Evolutionary conservation across 2,113 vertebrate genomes (phyloP).

Genomic region (Epinephelus moara): DNA sequence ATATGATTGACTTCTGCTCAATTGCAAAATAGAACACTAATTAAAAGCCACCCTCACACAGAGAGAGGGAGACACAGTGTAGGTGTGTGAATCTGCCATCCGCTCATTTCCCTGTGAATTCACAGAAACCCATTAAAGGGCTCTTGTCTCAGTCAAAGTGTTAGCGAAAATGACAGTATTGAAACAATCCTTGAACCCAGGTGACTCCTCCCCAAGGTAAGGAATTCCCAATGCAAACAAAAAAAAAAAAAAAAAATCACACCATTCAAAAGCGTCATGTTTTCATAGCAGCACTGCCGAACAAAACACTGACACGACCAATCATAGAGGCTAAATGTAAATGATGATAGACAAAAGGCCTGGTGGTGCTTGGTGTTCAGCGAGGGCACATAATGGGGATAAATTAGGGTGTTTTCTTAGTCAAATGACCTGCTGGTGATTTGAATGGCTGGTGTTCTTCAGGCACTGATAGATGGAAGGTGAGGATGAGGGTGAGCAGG

Average conservation of each 20-base stretch:
- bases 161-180: conserved; percentile 45
- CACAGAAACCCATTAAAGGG: conserved; percentile 26
- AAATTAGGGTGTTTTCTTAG: conserved; percentile 76
- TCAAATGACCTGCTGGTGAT: conserved; percentile 64
- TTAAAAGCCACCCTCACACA: conserved; percentile 17
- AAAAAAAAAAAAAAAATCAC: conserved; percentile 39
- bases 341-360: conserved; percentile 66
- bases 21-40: conserved; percentile 16
- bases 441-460: conserved; percentile 61
- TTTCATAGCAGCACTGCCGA: conserved; percentile 43
- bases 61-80: not conserved
- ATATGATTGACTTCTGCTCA: conserved; percentile 42
- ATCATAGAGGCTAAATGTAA: conserved; percentile 57
- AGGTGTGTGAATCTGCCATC: conserved; percentile 21
- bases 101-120: conserved; percentile 29
- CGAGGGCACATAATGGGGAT: conserved; percentile 68
- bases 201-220: conserved; percentile 30
- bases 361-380: conserved; percentile 44
- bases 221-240: conserved; percentile 65
- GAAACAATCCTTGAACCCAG: conserved; percentile 53
- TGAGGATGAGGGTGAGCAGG: conserved; percentile 68
- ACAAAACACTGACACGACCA: conserved; percentile 62
- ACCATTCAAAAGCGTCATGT: conserved; percentile 44
- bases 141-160: conserved; percentile 32
- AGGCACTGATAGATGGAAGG: conserved; percentile 74